A percentile compares a stretch with the other conserved stretches of the same genome.
Evolutionary conservation across 2,797 vertebrate species (phyloP).

Genomic region (Pteropus rufus): DNA sequence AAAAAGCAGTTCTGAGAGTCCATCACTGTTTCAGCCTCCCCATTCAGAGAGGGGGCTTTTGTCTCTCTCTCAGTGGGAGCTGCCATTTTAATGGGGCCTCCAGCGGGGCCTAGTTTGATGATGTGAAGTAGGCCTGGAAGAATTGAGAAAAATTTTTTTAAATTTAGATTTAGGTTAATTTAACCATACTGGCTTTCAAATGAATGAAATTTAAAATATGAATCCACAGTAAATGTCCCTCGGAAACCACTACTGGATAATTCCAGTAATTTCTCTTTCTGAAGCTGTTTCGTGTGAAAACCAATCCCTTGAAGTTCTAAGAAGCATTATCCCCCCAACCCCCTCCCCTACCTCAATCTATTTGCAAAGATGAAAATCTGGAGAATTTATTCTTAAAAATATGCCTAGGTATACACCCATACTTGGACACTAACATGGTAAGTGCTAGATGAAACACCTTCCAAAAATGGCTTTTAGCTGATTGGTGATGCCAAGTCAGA

Average conservation of each 20-base stretch:
- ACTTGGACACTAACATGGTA: not conserved
- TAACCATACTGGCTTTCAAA: slow-evolving; percentile 65
- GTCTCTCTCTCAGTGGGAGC: slow-evolving; percentile 78
- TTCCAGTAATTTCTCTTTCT: slow-evolving; percentile 51
- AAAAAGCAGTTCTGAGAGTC: slow-evolving; percentile 72
- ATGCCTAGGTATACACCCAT: not conserved
- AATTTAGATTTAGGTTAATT: slow-evolving; percentile 73
- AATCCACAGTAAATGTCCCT: slow-evolving; percentile 35
- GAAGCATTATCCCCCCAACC: not conserved
- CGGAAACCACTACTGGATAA: slow-evolving; percentile 41
- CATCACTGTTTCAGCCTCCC: slow-evolving; percentile 71
- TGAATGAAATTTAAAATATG: slow-evolving; percentile 64
- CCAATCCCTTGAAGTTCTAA: slow-evolving; percentile 48
- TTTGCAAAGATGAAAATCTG: slow-evolving; percentile 43
- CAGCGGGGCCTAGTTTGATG: slow-evolving; percentile 73
- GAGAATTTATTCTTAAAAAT: slow-evolving; percentile 35
- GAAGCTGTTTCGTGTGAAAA: slow-evolving; percentile 61
- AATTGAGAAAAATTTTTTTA: slow-evolving; percentile 60
- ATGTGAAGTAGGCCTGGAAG: slow-evolving; percentile 74
- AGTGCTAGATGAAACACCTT: not conserved
- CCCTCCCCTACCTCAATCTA: not conserved
- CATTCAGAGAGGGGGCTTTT: slow-evolving; percentile 76
- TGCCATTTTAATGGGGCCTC: slow-evolving; percentile 79
- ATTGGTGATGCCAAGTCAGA: slow-evolving; percentile 13
- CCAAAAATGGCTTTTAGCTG: slow-evolving; percentile 9